Evolutionary conservation across 2,113 vertebrate species (phyloP).

Genomic region (Boulengeromyrus knoepffleri): DNA sequence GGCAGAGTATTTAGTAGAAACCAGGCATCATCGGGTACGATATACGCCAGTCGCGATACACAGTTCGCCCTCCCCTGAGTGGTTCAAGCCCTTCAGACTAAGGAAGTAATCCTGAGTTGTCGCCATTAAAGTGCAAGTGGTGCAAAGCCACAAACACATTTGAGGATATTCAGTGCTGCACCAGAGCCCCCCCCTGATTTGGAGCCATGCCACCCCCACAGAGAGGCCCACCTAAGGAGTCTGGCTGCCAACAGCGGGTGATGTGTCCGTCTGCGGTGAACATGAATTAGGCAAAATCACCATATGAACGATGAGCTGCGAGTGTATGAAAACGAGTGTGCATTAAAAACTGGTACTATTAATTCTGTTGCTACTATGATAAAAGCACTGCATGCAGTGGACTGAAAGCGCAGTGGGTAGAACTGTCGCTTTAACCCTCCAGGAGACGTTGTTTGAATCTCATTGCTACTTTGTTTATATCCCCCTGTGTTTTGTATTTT

Average conservation of each 20-base stretch:
- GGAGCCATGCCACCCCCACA: not conserved
- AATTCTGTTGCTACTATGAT: not conserved
- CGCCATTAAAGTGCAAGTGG: not conserved
- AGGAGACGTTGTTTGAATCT: not conserved
- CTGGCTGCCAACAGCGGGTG: not conserved
- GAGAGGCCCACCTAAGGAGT: not conserved
- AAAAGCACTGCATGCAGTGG: not conserved
- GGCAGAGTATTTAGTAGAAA: not conserved
- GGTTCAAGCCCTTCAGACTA: not conserved
- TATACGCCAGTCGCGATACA: not conserved
- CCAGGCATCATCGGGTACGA: not conserved
- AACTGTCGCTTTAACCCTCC: not conserved
- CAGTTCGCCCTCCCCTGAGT: not conserved
- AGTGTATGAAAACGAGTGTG: not conserved
- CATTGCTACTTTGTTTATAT: not conserved
- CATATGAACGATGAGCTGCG: not conserved
- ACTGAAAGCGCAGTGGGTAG: not conserved
- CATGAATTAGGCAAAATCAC: not conserved
- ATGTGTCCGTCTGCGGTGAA: not conserved
- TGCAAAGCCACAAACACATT: not conserved
- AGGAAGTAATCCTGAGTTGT: not conserved
- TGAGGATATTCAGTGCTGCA: not conserved
- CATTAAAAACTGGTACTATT: not conserved
- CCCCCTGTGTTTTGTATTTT: not conserved
- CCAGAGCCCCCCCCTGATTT: not conserved